Base-by-base conservation (phyloP, 2,888 invertebrate species). In the Toxonevra muliebris region DNA sequence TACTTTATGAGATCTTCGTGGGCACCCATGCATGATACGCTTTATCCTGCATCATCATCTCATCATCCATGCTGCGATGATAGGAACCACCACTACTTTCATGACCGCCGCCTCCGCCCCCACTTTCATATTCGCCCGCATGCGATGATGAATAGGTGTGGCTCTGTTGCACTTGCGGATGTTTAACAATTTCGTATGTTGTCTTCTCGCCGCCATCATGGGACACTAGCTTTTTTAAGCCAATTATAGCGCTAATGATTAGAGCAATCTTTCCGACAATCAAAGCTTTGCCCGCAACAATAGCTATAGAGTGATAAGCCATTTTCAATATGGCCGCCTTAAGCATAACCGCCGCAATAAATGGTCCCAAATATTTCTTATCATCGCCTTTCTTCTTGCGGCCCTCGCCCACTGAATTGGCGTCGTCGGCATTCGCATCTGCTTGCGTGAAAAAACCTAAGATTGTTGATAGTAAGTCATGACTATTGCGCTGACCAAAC, bases 251-350 rank as follows among this genome's bases (percentile, higher is more conserved):
- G 71, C 92, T 92, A 66, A 94, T 87, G 67, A 94, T 87, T 42
- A 95, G 86, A 41, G 94, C 94, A 81, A 94, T 92, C 87, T 95
- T 95, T 76, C 94, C 93, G 76, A 94, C 90, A 64, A 94, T 87
- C 71, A 94, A 85, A 4, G 94, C 94, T 79, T 93, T 93, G 74
- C 93, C 93, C 17, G 94, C 93, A 74, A 94, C 89, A 15, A 91
- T 86, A 10, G 92, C 92, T 63, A 93, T 90, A 19, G 90, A 90
- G 75, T 92, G 90, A 84, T 91, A 92, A 2, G 92, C 92, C 85
- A 92, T 89, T 17, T 91, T 90, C 17, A 93, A 85, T 79, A 93
- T 90, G 48, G 90, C 90, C 30, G 91, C 90, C 80, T 93, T 93
- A 65, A 92, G 87, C 58, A 91, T 89, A 43, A 92, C 86, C 12